Evolutionary conservation across 2,888 invertebrate species (phyloP), one percentile per base, ranked within the genome.

Genomic region (Abrostola tripartita): DNA sequence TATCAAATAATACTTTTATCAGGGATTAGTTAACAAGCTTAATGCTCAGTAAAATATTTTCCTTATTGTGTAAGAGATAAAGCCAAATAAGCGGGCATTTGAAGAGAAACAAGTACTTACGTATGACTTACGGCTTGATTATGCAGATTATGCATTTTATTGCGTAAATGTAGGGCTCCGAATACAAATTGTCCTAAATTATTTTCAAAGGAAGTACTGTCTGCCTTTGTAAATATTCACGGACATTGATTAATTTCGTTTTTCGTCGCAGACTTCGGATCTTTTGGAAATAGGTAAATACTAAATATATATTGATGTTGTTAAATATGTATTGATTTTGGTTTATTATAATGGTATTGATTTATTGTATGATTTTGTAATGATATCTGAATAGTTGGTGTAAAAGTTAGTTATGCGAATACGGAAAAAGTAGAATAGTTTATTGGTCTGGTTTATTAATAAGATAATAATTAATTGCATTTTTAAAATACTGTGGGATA

Each of bases 151-250:
- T 81, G 85, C 82, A 84, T 82, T 86, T 88, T 88, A 87, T 88
- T 88, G 87, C 89, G 82, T 81, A 78, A 81, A 84, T 83, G 81
- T 82, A 84, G 79, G 79, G 83, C 8, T 79, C 78, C 83, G 88
- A 87, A 81, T 90, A 90, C 88, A 86, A 89, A 91, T 90, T 81
- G 83, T 84, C 84, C 82, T 79, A 83, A 90, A 90, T 84, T 83
- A 80, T 76, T 49, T 11, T 52, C 60, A 49, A 47, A 24, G 44
- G 44, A 47, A 47, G 9, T 14, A 14, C 44, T 47, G 44, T 47
- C 14, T 47, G 24, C 10, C 14, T 24, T 51, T 58, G 57, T 52
- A 6, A n/a, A 47, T 60, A 24, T n/a, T 41, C 6, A 24, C 12
- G 14, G 24, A 47, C 24, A 24, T 24, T 47, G 44, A 14, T 47